Evolutionary conservation across 2,113 vertebrate genomes (phyloP), one percentile per base, ranked within the genome.

Genomic region (Formicarius rufipectus): DNA sequence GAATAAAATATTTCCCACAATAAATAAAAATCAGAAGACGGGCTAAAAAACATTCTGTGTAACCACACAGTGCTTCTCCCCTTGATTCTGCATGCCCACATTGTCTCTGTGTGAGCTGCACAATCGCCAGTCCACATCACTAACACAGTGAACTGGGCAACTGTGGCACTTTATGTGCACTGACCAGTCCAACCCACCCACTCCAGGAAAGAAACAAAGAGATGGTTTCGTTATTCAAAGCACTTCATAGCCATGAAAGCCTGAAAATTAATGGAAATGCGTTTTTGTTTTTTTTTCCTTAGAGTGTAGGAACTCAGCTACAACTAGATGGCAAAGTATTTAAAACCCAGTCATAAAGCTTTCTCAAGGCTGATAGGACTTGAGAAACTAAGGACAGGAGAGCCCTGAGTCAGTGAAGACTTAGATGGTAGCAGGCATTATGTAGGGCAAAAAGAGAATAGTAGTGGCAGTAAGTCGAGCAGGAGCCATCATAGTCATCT

Each of bases 61-160:
- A 88, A 85, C 4, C 27, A 93, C 0, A 0, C 24, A 64, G 14
- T 24, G 4, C 49, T 53, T 84, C 31, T 87, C 16, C 8, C 39
- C 9, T 91, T 72, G 44, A 71, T 69, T 62, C 42, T 27, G 2
- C 49, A 9, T 14, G 30, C 31, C 27, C 27, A 25, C 14, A 9
- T 35, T 35, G 3, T 68, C 52, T 72, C 22, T 0, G 3, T 28
- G 18, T 9, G 47, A 47, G 15, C 3, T 58, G 30, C 44, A 68
- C 28, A 56, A 14, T 28, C 1, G 0, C 22, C 7, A 3, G 3
- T 6, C 37, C 69, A n/a, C 3, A 3, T 42, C 88, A 64, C 20
- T 40, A 49, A 2, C 18, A 8, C 18, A n/a, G 5, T 1, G 2
- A 50, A 16, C 35, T n/a, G 30, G 28, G 17, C 22, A 67, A 18